Conservation (phyloP, 2,888 invertebrate species). For the Belgica antarctica region DNA sequence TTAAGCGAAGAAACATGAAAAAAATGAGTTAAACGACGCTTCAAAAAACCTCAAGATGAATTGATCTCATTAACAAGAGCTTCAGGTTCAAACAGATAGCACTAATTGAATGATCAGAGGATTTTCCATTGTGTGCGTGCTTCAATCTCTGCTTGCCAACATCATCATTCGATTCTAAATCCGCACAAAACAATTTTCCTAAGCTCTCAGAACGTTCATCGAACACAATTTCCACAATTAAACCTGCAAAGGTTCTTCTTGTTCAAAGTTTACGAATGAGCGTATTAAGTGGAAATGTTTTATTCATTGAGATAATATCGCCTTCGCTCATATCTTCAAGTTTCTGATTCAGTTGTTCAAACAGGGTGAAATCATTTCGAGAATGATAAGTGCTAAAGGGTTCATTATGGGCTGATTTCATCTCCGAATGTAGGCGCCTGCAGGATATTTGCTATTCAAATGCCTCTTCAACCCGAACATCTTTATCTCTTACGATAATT, state of each 20-base stretch:
- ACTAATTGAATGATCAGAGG: constrained; percentile 28
- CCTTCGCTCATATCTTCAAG: no score
- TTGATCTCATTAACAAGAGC: constrained; percentile 26
- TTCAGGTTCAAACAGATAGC: constrained; percentile 10
- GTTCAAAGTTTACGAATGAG: no score
- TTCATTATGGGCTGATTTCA: not conserved
- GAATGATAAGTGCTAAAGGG: no score
- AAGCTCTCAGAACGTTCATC: not conserved
- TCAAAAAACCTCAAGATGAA: constrained; percentile 23
- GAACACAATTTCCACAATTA: not conserved
- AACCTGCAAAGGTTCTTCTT: no score
- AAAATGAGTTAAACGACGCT: no score
- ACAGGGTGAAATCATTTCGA: no score
- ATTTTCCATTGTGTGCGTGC: not conserved
- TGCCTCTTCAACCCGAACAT: not conserved
- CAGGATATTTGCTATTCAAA: not conserved
- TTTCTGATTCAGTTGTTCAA: no score
- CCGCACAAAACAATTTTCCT: not conserved
- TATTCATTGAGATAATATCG: no score
- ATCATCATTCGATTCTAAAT: not conserved
- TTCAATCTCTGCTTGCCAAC: not conserved
- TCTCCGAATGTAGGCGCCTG: not conserved
- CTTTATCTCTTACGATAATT: no score
- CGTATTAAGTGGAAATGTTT: no score
- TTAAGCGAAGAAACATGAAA: no score